Evolutionary conservation across 2,888 invertebrate genomes (phyloP), one percentile per base, ranked within the genome.

Genomic region (Lomographa bimaculata): DNA sequence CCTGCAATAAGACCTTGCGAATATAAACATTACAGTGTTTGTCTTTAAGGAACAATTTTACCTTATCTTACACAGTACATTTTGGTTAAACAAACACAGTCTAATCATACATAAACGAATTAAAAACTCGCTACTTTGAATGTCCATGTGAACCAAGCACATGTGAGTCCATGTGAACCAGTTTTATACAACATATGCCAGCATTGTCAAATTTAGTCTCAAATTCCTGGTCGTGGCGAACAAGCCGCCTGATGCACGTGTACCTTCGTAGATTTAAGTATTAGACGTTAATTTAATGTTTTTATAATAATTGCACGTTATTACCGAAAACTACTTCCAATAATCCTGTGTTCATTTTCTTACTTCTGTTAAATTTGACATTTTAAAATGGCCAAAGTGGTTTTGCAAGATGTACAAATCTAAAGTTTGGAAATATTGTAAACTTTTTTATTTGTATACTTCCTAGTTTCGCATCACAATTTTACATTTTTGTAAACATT

Each of bases 401-500:
- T 28, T 23, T 8, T 16, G 20, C 7, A 42, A 48, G 48, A 41
- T n/a, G 46, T 51, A 49, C 51, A 49, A 51, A 21, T 36, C 28
- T 10, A 34, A 25, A 38, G 2, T 6, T 27, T 27, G n/a, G n/a
- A n/a, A n/a, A n/a, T n/a, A n/a, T 23, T 23, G 28, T 7, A 11
- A 5, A 30, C 18, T 23, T 48, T 50, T 48, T 54, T 46, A 50
- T 60, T n/a, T 56, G 48, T 50, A 40, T 44, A 43, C 40, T 33
- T 24, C 60, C 76, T 79, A 79, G 74, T 79, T 72, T 71, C 64
- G 14, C 72, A 68, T 81, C 79, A 79, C 79, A 72, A 69, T 71
- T 76, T 78, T 79, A 71, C 70, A 73, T 68, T 67, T 74, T 70
- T 63, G 50, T 64, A 65, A 62, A 69, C 71, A 66, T 82, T 69